phyloP scores from a whole-genome alignment of 2,113 vertebrate species.

The Butorides virescens region DNA sequence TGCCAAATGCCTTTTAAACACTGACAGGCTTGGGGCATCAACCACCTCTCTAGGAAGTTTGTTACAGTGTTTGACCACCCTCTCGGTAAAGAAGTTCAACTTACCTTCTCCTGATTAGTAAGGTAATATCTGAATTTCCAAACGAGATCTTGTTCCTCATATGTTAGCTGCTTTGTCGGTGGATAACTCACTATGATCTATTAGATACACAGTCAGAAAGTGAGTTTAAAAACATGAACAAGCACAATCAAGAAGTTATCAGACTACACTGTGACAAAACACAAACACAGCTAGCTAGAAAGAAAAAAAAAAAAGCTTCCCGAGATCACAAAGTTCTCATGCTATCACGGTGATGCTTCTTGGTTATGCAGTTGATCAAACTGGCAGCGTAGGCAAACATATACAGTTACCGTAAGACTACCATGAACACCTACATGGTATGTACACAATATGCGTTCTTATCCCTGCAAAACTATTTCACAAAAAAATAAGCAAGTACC shows the following conservation, averaged over 20 bases:
- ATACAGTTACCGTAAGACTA: background rate
- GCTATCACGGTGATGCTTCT: background rate
- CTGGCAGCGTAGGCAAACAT: background rate
- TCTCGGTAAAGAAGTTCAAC: background rate
- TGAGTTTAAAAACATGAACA: background rate
- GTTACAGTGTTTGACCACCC: background rate
- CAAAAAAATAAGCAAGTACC: background rate
- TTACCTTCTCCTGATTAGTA: conserved; percentile 96
- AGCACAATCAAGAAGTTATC: background rate
- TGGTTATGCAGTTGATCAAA: background rate
- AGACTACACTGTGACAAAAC: background rate
- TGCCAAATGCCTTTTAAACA: background rate
- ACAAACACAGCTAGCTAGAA: background rate
- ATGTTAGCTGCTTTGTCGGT: conserved; percentile 94
- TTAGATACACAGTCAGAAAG: background rate
- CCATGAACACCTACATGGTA: background rate
- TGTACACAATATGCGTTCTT: background rate
- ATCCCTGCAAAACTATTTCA: accelerated
- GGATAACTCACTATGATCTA: conserved; percentile 98
- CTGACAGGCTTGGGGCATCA: background rate
- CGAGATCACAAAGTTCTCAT: background rate
- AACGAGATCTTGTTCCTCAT: conserved; percentile 96
- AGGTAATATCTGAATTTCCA: conserved; percentile 99
- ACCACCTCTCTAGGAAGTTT: background rate
- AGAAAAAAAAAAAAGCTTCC: background rate